These are phyloP conservation scores for Phenganax subtilis DNA, from an alignment of 92 coral and sea anemone species.

Conservation along the genomic window DNA sequence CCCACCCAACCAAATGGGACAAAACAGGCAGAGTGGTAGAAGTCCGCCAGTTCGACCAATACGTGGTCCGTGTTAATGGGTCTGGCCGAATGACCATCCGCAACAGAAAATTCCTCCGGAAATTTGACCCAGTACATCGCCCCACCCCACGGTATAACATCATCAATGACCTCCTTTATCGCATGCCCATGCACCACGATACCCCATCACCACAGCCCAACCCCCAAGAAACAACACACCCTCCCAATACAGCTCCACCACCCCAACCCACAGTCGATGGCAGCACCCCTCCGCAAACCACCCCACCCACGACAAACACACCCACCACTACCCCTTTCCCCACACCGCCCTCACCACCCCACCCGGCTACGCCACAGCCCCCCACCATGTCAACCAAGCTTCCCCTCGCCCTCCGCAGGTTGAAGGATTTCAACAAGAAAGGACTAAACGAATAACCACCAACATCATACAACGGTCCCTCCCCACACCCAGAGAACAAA, in stretches of 20 bases:
- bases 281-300: neutral
- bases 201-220: neutral
- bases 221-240: no score
- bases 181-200: neutral
- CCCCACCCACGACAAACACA: neutral
- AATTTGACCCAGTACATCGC: neutral
- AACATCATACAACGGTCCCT: no score
- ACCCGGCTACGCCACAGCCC: no score
- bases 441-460: no score
- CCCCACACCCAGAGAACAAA: no score
- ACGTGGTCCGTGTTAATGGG: constrained; percentile 35
- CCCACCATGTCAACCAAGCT: no score
- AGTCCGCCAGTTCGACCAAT: constrained; percentile 50
- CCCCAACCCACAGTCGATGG: neutral
- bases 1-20: constrained; percentile 34
- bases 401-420: no score
- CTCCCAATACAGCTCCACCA: no score
- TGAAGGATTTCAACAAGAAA: no score
- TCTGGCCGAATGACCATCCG: constrained; percentile 43
- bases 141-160: neutral
- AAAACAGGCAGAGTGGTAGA: constrained; percentile 38
- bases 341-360: neutral
- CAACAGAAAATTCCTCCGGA: constrained; percentile 21
- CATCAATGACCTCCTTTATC: neutral
- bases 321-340: neutral